Base-by-base conservation (phyloP, 2,888 invertebrate genomes). In the Melolontha melolontha region DNA sequence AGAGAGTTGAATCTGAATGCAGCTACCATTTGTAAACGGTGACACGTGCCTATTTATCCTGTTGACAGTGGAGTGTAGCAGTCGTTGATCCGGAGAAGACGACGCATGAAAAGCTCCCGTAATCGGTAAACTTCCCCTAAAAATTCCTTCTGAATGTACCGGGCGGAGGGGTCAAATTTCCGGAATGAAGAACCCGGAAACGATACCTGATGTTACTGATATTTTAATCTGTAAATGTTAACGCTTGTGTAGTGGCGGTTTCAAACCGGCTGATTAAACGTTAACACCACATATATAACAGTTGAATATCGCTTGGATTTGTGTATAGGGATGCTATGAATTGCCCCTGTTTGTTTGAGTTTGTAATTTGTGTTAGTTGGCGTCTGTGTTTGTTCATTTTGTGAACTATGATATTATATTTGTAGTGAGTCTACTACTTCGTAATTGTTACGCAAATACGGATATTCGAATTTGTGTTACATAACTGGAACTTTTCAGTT, bases 21-120 rank as follows among this genome's bases (percentile, higher is more conserved):
- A 74, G 72, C 74, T 70, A 77, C 78, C 79, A 80, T 80, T 81
- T 80, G 80, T 80, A 79, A 76, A 70, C 74, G 76, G 74, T 76
- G 80, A 81, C 80, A 78, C 79, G 78, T 78, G 77, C 79, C 80
- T 79, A 81, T 81, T 81, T 79, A 81, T 81, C 72, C 77, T 73
- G 75, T 75, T 78, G 79, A 78, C 78, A 77, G 76, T 77, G 76
- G 77, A 75, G 75, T 74, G 59, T 72, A 74, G 72, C 73, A 69
- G 66, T 71, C 64, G 64, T 29, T 52, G 41, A 63, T 63, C 66
- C 71, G 68, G 14, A 50, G 63, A 44, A 34, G 57, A 16, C 34
- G 51, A 64, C 51, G 64, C 59, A 62, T 47, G 59, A 47, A 47
- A 47, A 47, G 47, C 34, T 42, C n/a, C 14, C 59, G 54, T 63